Evolutionary conservation across 1,140 invertebrate genomes (phyloP).

Genomic region (Danaus plexippus): DNA sequence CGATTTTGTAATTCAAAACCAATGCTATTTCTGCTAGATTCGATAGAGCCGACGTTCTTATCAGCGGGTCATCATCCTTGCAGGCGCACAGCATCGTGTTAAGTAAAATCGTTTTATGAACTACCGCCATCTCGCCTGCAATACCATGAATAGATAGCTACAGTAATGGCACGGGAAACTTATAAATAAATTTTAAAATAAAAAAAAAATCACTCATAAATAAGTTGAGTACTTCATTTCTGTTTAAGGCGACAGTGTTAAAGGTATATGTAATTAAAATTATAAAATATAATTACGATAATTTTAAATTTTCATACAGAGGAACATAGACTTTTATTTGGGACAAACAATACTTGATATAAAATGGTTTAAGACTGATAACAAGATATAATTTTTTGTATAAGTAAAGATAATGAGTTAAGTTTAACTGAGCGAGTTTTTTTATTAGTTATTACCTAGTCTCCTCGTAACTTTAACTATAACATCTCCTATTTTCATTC

Average conservation of each 20-base stretch:
- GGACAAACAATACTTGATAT: no score
- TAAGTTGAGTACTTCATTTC: no score
- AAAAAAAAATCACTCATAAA: no score
- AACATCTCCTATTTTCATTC: slow-evolving; percentile 88
- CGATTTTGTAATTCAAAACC: slow-evolving; percentile 81
- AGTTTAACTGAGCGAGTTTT: no score
- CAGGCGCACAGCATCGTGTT: slow-evolving; percentile 80
- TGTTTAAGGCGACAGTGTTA: no score
- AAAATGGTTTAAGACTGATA: no score
- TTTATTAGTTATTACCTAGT: slow-evolving; percentile 73
- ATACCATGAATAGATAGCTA: slow-evolving; percentile 15
- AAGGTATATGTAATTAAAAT: no score
- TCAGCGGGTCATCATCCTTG: slow-evolving; percentile 80
- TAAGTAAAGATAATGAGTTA: no score
- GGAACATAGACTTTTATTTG: no score
- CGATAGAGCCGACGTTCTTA: slow-evolving; percentile 86
- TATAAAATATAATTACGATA: no score
- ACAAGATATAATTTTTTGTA: no score
- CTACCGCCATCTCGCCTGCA: slow-evolving; percentile 81
- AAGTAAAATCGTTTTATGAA: slow-evolving; percentile 80
- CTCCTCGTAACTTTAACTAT: slow-evolving; percentile 81
- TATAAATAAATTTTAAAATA: slow-evolving; percentile 6
- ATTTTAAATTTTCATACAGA: no score
- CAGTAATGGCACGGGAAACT: background rate
- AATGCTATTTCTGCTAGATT: slow-evolving; percentile 89